Percentiles rank a stretch among this genome's conserved stretches.
Evolutionary conservation across 2,888 invertebrate genomes (phyloP).

Genomic region (Drosophila mayaguana): DNA sequence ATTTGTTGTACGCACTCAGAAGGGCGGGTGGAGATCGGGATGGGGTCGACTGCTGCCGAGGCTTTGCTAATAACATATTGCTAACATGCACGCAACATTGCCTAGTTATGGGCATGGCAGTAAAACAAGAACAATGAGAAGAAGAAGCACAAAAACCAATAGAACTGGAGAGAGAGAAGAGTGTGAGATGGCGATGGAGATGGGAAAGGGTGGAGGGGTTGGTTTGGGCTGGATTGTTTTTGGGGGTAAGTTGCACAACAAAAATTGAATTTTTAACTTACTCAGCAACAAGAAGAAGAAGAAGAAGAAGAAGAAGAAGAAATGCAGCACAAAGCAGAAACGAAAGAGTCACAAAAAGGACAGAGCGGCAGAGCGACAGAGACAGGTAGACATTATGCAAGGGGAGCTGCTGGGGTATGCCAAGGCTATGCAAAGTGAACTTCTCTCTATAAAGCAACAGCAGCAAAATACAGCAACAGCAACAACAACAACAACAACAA

Average conservation of each 20-base stretch:
- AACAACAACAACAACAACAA: slow-evolving; percentile 36
- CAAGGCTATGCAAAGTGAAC: slow-evolving; percentile 32
- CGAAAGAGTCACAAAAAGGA: neutral
- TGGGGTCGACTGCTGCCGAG: neutral
- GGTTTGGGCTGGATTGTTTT: neutral
- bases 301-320: neutral
- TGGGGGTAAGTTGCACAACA: slow-evolving; percentile 56
- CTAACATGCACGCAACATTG: slow-evolving; percentile 54
- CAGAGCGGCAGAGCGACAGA: slow-evolving; percentile 5
- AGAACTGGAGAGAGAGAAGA: slow-evolving; percentile 3
- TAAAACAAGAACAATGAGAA: neutral
- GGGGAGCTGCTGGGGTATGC: neutral
- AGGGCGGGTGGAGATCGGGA: no score
- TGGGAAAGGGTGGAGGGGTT: no score
- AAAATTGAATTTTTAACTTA: slow-evolving; percentile 70
- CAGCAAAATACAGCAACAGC: slow-evolving; percentile 15
- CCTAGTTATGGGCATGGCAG: slow-evolving; percentile 4
- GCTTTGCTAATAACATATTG: slow-evolving; percentile 57
- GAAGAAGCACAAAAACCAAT: slow-evolving; percentile 23
- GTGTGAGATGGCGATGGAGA: neutral
- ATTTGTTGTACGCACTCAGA: neutral
- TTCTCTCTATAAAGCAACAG: slow-evolving; percentile 36
- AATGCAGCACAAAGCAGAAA: slow-evolving; percentile 23
- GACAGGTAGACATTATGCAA: slow-evolving; percentile 7
- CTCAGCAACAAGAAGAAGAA: slow-evolving; percentile 17